These are phyloP conservation scores for Seriola rivoliana DNA, from an alignment of 2,113 vertebrate species.

Conservation along the genomic window DNA sequence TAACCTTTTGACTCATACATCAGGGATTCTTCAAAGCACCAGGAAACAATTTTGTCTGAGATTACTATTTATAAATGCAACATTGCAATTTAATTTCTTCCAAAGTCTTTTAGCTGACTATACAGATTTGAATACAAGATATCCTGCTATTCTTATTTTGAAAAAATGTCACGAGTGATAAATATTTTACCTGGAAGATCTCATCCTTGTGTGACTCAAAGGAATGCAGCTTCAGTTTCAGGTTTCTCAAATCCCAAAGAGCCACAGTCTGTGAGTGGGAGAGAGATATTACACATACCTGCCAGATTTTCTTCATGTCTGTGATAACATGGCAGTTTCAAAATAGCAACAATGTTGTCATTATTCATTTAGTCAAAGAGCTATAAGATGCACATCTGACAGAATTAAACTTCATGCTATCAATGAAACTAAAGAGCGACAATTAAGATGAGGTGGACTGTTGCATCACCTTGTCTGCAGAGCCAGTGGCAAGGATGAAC, in stretches of 20 bases:
- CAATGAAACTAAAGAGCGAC: neutral
- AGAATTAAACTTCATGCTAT: neutral
- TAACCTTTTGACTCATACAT: neutral
- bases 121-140: neutral
- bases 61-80: neutral
- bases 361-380: conserved; percentile 1
- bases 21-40: neutral
- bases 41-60: neutral
- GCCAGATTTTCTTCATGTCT: neutral
- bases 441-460: neutral
- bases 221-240: conserved; percentile 95
- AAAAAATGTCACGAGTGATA: neutral
- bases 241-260: conserved; percentile 93
- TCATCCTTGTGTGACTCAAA: conserved; percentile 97
- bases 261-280: conserved; percentile 88
- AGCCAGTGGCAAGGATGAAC: conserved; percentile 94
- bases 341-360: neutral
- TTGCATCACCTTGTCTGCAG: conserved; percentile 90
- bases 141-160: neutral
- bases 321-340: conserved; percentile 3
- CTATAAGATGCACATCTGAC: neutral
- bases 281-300: conserved; percentile 15
- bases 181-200: conserved; percentile 91
- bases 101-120: neutral
- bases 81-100: neutral